phyloP scores from a whole-genome alignment of 2,797 vertebrate genomes.

The Scyliorhinus canicula region DNA sequence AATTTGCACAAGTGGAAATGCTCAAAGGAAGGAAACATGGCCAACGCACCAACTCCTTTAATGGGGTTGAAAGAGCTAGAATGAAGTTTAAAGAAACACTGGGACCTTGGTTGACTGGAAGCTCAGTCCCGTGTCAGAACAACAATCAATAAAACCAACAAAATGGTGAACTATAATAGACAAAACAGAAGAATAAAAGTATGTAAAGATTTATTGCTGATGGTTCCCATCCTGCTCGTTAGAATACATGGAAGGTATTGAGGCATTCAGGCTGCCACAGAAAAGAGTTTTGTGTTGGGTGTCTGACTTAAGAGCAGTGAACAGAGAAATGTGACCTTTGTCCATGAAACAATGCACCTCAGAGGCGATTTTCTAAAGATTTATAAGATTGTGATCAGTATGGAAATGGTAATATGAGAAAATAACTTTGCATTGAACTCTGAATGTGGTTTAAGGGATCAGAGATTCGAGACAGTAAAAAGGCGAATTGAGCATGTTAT shows the following conservation, averaged over 20 bases:
- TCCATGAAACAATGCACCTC: not conserved
- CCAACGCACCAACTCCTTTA: not conserved
- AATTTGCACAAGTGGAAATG: not conserved
- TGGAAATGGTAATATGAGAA: not conserved
- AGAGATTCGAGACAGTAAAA: not conserved
- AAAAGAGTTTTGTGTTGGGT: not conserved
- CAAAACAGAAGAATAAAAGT: too few species aligned
- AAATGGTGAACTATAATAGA: too few species aligned
- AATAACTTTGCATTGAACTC: not conserved
- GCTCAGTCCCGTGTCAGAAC: not conserved
- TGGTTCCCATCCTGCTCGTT: not conserved
- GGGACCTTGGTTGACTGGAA: not conserved
- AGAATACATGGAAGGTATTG: not conserved
- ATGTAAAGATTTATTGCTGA: too few species aligned
- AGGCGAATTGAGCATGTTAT: not conserved
- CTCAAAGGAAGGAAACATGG: not conserved
- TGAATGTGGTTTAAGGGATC: not conserved
- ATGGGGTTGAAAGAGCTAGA: not conserved
- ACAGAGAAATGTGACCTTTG: not conserved
- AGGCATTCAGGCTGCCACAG: not conserved
- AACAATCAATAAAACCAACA: not conserved
- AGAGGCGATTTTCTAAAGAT: not conserved
- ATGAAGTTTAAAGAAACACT: not conserved
- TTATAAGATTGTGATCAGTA: not conserved
- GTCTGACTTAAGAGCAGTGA: not conserved